phyloP scores from a whole-genome alignment of 2,797 vertebrate species.

The Anguilla megastoma region DNA sequence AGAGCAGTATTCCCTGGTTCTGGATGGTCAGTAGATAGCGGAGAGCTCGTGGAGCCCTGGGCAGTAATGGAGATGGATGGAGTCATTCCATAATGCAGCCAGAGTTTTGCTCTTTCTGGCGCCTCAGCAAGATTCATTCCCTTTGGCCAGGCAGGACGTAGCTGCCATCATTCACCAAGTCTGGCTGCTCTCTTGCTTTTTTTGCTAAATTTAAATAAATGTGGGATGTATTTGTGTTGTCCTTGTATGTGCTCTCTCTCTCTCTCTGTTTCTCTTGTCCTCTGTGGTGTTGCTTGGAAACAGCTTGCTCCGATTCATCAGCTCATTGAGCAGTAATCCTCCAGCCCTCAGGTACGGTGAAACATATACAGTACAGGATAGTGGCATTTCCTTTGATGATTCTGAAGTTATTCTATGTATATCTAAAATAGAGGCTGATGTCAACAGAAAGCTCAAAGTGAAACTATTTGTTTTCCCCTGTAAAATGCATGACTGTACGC shows the following conservation, averaged over 20 bases:
- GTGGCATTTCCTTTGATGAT: not conserved
- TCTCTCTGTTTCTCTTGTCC: not conserved
- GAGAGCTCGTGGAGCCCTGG: conserved; percentile 38
- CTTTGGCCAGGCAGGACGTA: conserved; percentile 42
- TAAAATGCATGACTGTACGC: not conserved
- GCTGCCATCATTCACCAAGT: conserved; percentile 37
- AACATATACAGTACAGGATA: not conserved
- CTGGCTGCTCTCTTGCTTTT: not conserved
- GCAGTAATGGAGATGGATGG: conserved; percentile 47
- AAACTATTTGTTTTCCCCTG: not conserved
- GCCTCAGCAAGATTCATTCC: conserved; percentile 42
- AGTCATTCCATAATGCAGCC: conserved; percentile 31
- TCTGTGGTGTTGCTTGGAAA: not conserved
- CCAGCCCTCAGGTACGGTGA: not conserved
- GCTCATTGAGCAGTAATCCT: not conserved
- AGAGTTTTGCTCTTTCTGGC: conserved; percentile 14
- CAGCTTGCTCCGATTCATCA: not conserved
- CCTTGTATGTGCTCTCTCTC: not conserved
- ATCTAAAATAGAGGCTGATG: not conserved
- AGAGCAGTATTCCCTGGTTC: conserved; percentile 51
- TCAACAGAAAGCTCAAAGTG: not conserved
- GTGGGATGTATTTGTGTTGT: not conserved
- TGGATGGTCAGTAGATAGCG: conserved; percentile 40
- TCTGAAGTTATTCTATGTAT: not conserved
- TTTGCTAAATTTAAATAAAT: not conserved